Evolutionary conservation across 2,113 vertebrate species (phyloP), one percentile per base, ranked within the genome.

Genomic region (Megalops atlanticus): DNA sequence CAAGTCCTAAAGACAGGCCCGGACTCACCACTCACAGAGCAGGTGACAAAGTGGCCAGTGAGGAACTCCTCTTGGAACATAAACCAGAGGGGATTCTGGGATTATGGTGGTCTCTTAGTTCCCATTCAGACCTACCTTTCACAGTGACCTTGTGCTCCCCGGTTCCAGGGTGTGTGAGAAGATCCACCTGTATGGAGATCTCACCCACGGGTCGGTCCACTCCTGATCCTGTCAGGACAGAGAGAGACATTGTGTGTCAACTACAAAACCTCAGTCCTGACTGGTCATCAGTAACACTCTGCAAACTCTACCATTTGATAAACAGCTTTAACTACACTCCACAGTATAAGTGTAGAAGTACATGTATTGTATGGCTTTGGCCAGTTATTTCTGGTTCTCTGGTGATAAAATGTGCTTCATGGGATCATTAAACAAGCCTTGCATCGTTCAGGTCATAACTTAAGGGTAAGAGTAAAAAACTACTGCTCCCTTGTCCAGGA

Each of bases 161-260:
- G 2, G 96, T 98, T 78, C 96, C 95, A 15, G 95, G 95, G 73
- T 96, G 95, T 35, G 96, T 96, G 86, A 95, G 93, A 86, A 97
- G 89, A 86, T 99, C 97, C 0, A 99, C 91, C 90, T 99, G 98
- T 88, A 99, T 94, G 64, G 96, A 89, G 35, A 96, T 95, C 90
- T 99, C 98, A 31, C 98, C 98, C 72, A 99, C 96, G 0, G 96
- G 94, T 83, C 96, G 96, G 79, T 98, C 96, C 77, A 97, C 93
- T 68, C 96, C 96, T 0, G 95, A 93, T n/a, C 95, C 98, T 99
- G 91, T 36, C n/a, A n/a, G n/a, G n/a, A n/a, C n/a, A n/a, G n/a
- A n/a, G n/a, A n/a, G n/a, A n/a, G n/a, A n/a, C n/a, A n/a, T n/a
- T n/a, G n/a, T n/a, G n/a, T n/a, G n/a, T n/a, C n/a, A n/a, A n/a